phyloP scores from a whole-genome alignment of 1,140 invertebrate species.

The Drosophila rufa region DNA sequence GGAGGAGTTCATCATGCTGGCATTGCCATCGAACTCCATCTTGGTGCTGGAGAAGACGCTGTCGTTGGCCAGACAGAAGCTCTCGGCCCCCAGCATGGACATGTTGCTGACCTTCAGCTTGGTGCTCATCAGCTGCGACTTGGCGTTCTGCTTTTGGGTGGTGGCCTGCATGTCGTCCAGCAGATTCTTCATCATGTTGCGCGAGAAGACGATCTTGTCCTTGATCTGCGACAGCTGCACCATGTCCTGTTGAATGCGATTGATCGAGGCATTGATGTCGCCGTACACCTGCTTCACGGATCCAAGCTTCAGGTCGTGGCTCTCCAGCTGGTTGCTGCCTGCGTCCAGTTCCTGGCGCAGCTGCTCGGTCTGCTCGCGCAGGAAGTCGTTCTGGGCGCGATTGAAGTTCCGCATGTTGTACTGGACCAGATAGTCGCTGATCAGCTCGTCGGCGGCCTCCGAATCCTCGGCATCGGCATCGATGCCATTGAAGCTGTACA shows the following conservation, averaged over 20 bases:
- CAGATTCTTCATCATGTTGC: constrained; percentile 70
- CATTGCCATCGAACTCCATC: constrained; percentile 70
- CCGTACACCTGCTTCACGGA: constrained; percentile 74
- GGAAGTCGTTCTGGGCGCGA: constrained; percentile 62
- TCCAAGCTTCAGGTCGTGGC: constrained; percentile 69
- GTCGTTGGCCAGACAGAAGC: constrained; percentile 72
- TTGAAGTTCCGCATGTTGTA: constrained; percentile 71
- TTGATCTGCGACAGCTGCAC: constrained; percentile 77
- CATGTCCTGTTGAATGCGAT: constrained; percentile 79
- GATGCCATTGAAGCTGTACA: constrained; percentile 67
- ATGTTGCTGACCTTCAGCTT: constrained; percentile 75
- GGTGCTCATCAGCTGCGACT: constrained; percentile 65
- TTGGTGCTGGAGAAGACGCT: constrained; percentile 79
- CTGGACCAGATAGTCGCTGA: constrained; percentile 73
- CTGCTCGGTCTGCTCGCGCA: constrained; percentile 70
- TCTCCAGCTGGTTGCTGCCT: constrained; percentile 57
- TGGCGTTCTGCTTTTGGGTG: constrained; percentile 49
- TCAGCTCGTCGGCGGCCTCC: constrained; percentile 64
- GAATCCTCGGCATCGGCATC: constrained; percentile 24
- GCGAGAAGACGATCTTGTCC: constrained; percentile 77
- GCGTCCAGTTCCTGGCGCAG: constrained; percentile 63
- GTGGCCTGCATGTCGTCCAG: constrained; percentile 69
- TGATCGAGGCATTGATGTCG: constrained; percentile 69
- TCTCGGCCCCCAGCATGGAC: constrained; percentile 63
- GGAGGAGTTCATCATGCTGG: constrained; percentile 39